Evolutionary conservation across 2,888 invertebrate genomes (phyloP).

Genomic region (Mythimna lalbum): DNA sequence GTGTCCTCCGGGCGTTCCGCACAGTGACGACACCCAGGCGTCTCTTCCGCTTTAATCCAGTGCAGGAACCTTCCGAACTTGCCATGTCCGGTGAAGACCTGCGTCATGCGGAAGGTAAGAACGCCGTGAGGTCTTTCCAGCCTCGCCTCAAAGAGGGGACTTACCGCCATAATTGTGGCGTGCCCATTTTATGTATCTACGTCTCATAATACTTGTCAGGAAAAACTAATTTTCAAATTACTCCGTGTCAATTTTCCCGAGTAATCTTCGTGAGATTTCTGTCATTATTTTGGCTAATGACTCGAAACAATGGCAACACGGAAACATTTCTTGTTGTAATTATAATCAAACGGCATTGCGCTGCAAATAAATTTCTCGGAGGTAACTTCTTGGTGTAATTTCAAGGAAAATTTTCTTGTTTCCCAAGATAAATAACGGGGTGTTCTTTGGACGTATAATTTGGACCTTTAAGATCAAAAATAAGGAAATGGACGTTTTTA

Average conservation of each 20-base stretch:
- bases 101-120: no score
- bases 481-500: no score
- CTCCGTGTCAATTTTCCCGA: constrained; percentile 2
- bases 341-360: constrained; percentile 54
- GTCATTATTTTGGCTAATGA: constrained; percentile 23
- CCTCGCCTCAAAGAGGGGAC: no score
- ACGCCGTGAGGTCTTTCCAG: no score
- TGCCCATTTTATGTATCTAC: no score
- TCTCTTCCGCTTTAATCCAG: no score
- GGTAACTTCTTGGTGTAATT: constrained; percentile 33
- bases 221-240: constrained; percentile 21
- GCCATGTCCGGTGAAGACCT: no score
- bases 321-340: constrained; percentile 49
- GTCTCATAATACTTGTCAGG: not conserved
- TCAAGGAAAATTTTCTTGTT: constrained; percentile 39
- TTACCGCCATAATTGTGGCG: no score
- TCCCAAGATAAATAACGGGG: constrained; percentile 26
- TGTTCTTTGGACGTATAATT: constrained; percentile 15
- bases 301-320: constrained; percentile 44
- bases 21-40: no score
- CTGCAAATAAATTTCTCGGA: constrained; percentile 42
- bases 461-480: constrained; percentile 4
- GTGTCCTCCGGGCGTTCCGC: no score
- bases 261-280: constrained; percentile 28
- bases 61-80: no score